A percentile compares a stretch with the other conserved stretches of the same genome.
These are phyloP conservation scores for Hyperoplus lanceolatus DNA, from an alignment of 2,797 vertebrate species.

Conservation along the genomic window DNA sequence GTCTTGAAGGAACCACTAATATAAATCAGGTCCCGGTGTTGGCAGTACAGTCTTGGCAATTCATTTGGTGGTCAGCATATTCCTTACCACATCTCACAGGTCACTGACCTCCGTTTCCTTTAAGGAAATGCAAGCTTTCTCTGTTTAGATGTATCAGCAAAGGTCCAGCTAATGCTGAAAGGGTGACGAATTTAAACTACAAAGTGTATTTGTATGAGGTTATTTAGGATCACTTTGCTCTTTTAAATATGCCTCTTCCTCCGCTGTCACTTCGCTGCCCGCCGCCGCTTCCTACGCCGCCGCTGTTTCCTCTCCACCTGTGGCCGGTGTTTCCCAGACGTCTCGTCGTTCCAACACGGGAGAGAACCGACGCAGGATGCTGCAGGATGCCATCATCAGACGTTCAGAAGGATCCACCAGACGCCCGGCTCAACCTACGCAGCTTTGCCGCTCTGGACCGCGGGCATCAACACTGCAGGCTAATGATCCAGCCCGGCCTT, in stretches of 20 bases:
- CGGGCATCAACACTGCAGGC: no score
- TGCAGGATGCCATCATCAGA: no score
- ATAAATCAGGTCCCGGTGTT: conserved; percentile 36
- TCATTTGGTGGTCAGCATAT: conserved; percentile 45
- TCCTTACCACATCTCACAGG: conserved; percentile 34
- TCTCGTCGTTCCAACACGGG: no score
- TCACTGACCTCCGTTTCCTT: conserved; percentile 54
- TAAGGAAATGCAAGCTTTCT: conserved; percentile 44
- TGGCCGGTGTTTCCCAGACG: no score
- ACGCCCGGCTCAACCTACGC: no score
- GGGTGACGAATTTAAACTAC: conserved; percentile 1
- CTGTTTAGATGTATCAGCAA: conserved; percentile 26
- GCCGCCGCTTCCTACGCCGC: no score
- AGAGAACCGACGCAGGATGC: no score
- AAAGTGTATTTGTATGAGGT: conserved; percentile 2
- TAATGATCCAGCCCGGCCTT: no score
- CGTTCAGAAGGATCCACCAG: no score
- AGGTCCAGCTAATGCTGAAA: conserved; percentile 6
- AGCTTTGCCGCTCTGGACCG: no score
- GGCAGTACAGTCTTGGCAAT: conserved; percentile 26
- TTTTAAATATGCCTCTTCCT: conserved; percentile 9
- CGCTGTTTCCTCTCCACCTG: no score
- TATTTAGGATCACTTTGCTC: conserved; percentile 29
- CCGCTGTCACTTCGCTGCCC: no score
- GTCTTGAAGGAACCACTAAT: conserved; percentile 44